Evolutionary conservation across 2,113 vertebrate genomes (phyloP), one percentile per base, ranked within the genome.

Genomic region (Pteruthius melanotis): DNA sequence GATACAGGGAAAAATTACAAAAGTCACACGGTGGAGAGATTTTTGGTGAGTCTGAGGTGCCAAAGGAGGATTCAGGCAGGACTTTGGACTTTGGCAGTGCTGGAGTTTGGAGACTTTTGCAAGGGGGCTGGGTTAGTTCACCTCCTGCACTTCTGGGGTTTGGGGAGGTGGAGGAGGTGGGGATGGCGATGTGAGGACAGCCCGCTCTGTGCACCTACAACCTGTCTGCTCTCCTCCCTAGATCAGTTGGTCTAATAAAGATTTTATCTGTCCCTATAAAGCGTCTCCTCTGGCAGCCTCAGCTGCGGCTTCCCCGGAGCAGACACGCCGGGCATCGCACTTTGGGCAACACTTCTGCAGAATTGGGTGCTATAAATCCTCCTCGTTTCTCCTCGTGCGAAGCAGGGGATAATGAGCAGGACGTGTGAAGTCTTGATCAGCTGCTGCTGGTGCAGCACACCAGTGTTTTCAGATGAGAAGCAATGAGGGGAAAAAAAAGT

Each of bases 181-280:
- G 21, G 5, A 44, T 7, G 27, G 19, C 28, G 49, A 3, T 11
- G 17, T 35, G 18, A 21, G 71, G 56, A 30, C 35, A 76, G 31
- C n/a, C 56, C 8, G 31, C 49, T 35, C 76, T 57, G 54, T 12
- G 15, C 63, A 49, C 71, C 89, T 86, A 26, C 89, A 89, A 83
- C 80, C 83, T 83, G 44, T 65, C 83, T 72, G 59, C 81, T 53
- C 74, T 81, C 50, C 72, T 59, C 17, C 26, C 52, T 80, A 26
- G 72, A 93, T 94, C 93, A 64, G 90, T 94, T 30, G 93, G 42
- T 16, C 56, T 85, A 39, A 94, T 94, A 89, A 96, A 87, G 33
- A 21, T 95, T 96, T 94, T 97, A 94, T 93, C 69, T 89, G 70
- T 40, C 87, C 77, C 74, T 40, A 64, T 94, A 93, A 97, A 96